Conservation (phyloP, 2,797 vertebrate species). For the Argyrosomus regius region DNA sequence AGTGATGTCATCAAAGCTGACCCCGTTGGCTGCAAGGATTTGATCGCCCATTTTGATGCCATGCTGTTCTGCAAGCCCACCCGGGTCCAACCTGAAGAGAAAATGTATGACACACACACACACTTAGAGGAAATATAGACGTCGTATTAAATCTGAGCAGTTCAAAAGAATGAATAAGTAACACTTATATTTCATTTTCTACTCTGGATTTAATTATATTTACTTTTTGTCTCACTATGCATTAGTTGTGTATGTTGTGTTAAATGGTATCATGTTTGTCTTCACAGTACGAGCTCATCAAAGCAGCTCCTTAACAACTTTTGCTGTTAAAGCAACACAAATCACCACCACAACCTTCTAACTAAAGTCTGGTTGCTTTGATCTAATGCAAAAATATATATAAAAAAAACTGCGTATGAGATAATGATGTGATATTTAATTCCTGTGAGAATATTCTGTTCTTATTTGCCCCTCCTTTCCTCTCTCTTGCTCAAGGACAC, state of each 20-base stretch:
- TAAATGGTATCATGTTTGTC: background rate
- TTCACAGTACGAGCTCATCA: constrained; percentile 13
- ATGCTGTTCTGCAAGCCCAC: constrained; percentile 94
- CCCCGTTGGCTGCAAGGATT: constrained; percentile 96
- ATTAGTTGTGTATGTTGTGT: background rate
- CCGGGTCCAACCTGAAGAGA: constrained; percentile 90
- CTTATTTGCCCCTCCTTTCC: background rate
- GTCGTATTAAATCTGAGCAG: background rate
- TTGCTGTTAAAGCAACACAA: background rate
- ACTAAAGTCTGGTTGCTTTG: constrained; percentile 16
- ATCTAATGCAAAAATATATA: constrained; percentile 12
- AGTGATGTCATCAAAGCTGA: constrained; percentile 96
- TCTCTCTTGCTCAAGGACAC: constrained; percentile 20
- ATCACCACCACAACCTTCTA: background rate
- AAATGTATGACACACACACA: background rate
- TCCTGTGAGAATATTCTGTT: background rate
- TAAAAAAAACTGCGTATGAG: background rate
- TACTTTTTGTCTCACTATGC: background rate
- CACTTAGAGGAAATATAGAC: background rate
- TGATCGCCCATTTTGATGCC: constrained; percentile 98
- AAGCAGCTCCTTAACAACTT: background rate
- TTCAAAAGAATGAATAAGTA: background rate
- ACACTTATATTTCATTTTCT: background rate
- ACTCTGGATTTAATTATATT: background rate
- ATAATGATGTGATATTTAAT: constrained; percentile 24